phyloP scores from a whole-genome alignment of 64 coral and sea anemone genomes.

The Actinia tenebrosa region DNA sequence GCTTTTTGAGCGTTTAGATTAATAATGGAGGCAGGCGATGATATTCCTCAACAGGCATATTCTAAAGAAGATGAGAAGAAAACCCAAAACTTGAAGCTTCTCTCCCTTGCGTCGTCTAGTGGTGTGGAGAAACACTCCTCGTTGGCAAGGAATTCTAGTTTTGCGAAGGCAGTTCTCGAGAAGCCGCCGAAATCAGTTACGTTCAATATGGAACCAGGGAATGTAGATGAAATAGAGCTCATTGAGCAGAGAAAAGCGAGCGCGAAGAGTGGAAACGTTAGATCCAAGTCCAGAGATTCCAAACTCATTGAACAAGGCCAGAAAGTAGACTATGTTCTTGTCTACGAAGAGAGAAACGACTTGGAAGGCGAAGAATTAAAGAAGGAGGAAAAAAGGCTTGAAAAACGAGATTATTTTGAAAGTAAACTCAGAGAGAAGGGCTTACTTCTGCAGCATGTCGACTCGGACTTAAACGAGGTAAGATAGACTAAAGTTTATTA shows the following conservation, averaged over 20 bases:
- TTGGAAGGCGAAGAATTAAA: slow-evolving; percentile 25
- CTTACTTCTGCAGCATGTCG: slow-evolving; percentile 27
- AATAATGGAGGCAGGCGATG: not conserved
- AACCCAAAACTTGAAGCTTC: not conserved
- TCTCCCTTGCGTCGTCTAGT: not conserved
- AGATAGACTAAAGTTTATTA: not conserved
- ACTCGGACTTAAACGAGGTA: slow-evolving; percentile 18
- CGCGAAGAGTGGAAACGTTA: not conserved
- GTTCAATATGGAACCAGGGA: not conserved
- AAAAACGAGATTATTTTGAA: slow-evolving; percentile 40
- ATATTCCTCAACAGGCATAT: not conserved
- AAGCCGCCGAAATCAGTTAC: slow-evolving; percentile 1
- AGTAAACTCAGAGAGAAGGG: slow-evolving; percentile 32
- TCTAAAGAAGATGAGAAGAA: not conserved
- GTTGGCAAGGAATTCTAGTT: not conserved
- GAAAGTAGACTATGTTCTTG: slow-evolving; percentile 49
- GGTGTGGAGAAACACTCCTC: not conserved
- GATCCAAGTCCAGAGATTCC: not conserved
- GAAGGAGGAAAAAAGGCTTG: slow-evolving; percentile 26
- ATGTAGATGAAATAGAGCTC: slow-evolving; percentile 17
- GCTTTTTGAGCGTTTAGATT: not conserved
- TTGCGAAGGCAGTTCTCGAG: not conserved
- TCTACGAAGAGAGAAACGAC: slow-evolving; percentile 32
- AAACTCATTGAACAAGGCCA: not conserved
- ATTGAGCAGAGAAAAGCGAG: not conserved